Percentiles rank a stretch among this genome's conserved stretches.
Conservation (phyloP, 2,113 vertebrate species). For the Egretta garzetta region DNA sequence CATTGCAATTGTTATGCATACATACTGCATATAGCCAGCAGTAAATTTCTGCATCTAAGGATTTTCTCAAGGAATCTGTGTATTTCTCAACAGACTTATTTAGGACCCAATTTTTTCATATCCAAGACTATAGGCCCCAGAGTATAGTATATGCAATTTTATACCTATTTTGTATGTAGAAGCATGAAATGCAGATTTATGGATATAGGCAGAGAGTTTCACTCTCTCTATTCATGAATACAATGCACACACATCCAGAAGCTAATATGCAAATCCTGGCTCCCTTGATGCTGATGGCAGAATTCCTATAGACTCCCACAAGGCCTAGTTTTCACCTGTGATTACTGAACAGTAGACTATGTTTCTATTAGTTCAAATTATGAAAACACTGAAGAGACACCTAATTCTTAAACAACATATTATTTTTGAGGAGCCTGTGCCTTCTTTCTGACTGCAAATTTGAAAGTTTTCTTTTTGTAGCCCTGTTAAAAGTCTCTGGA, state of each 20-base stretch:
- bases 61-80: not conserved
- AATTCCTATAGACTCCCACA: not conserved
- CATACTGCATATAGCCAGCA: not conserved
- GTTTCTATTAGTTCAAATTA: not conserved
- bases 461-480: not conserved
- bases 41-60: not conserved
- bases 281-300: not conserved
- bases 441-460: not conserved
- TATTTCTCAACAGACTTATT: not conserved
- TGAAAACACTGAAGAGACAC: not conserved
- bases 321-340: not conserved
- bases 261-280: not conserved
- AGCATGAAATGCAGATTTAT: not conserved
- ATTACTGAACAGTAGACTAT: not conserved
- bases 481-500: not conserved
- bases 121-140: not conserved
- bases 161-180: not conserved
- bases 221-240: not conserved
- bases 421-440: not conserved
- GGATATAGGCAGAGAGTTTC: not conserved
- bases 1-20: not conserved
- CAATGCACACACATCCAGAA: not conserved
- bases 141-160: not conserved
- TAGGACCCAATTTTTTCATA: not conserved
- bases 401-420: not conserved